Evolutionary conservation across 1,140 invertebrate genomes (phyloP), one percentile per base, ranked within the genome.

Genomic region (Portunus trituberculatus): DNA sequence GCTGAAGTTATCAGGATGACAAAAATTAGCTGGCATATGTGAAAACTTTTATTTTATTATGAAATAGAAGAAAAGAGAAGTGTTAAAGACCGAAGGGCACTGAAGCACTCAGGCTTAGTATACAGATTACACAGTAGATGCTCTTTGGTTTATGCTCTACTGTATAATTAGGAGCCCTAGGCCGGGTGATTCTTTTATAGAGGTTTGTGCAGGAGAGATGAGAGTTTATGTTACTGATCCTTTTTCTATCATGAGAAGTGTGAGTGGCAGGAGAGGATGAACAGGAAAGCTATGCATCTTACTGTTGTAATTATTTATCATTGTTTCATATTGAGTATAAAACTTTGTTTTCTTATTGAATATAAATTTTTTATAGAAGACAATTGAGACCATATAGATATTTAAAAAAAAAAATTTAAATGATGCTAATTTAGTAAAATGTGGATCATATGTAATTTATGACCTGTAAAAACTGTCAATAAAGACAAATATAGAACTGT

Each of bases 151-250:
- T 67, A n/a, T 76, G 94, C 94, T 95, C 94, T 92, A 95, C 94
- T 95, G 94, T 92, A 76, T 95, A 95, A 95, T 95, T 95, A 95
- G 94, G 94, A 95, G 94, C 94, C 94, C 94, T 95, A 95, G 59
- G 94, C 94, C 94, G 39, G 31, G 90, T 82, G 48, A 91, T 93
- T 92, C 84, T 45, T 52, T n/a, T 31, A 45, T 59, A 59, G 28
- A 86, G 31, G 86, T 88, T 59, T 92, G 45, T 83, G 88, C 32
- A 84, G 45, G n/a, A 39, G 25, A n/a, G 82, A 67, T 83, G 32
- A 39, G 39, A 83, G 10, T 87, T 67, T 82, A 59, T 94, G 90
- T 32, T 91, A 52, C 31, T 83, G 83, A 90, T 94, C 83, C 46
- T 94, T 94, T 91, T 25, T 83, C 20, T 39, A 93, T 48, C 31